Base-by-base conservation (phyloP, 2,113 vertebrate species). In the Lasiurus cinereus region DNA sequence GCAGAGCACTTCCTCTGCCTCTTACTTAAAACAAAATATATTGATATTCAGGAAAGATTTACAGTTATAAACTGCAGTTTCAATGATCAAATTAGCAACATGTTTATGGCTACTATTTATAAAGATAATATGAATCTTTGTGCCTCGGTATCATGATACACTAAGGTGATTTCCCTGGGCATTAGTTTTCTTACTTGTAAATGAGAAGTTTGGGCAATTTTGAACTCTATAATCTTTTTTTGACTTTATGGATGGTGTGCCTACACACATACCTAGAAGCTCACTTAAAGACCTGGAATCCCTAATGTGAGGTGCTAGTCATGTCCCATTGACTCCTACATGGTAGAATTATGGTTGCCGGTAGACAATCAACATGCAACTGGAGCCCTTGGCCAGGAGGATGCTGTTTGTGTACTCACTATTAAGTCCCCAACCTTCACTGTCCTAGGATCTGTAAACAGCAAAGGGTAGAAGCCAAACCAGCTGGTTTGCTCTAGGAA, bases 181-280 rank as follows among this genome's bases (percentile, higher is more conserved):
- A 85, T 94, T 27, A 5, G 19, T 74, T 95, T 93, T 67, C 64
- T 95, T 91, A 59, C 76, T 77, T 88, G 50, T 67, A 66, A 66
- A 59, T 33, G 46, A 80, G n/a, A 13, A 7, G 5, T 87, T 67
- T 80, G 19, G 69, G 27, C 33, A 62, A 27, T 77, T 85, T 76
- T 80, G 79, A 85, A 48, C 24, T 50, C 76, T 70, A 19, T 2
- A 8, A 16, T 43, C 43, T 82, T 29, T 89, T 80, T 82, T 67
- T 78, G 43, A 74, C 39, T 67, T 74, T 79, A 13, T 56, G 24
- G 27, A 78, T 11, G 6, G 14, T 62, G 31, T 78, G 22, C 24
- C 15, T 21, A 66, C 3, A 31, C 43, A 10, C 16, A 5, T 2
- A 77, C 43, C 43, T 70, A 13, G 64, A 77, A 72, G 6, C 31